Evolutionary conservation across 1,140 invertebrate genomes (phyloP), one percentile per base, ranked within the genome.

Genomic region (Drosophila oshimai): DNA sequence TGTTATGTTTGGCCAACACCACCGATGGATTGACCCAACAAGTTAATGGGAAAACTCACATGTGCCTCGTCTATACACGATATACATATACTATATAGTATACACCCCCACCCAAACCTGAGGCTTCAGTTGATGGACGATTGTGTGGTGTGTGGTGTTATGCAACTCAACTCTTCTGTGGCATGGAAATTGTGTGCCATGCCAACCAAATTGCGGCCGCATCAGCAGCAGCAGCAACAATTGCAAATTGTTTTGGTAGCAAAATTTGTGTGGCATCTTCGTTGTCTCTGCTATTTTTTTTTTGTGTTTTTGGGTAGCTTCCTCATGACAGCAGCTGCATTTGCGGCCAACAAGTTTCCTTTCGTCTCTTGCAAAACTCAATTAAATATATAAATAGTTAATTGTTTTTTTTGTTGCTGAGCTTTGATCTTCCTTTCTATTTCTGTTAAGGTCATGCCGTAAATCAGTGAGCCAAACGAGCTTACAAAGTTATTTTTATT

Each of bases 241-340:
- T 84, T 67, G 81, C 80, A 84, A 79, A 84, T 84, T 84, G 79
- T 86, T 61, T 80, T 69, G 67, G 55, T 79, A 83, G 55, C 77
- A 83, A 72, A 79, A 20, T 73, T 67, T 72, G 65, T 72, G 51
- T 75, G 37, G 75, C 47, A 47, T 51, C 41, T 39, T 65, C 54
- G 18, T 51, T 31, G 44, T 26, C 58, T 51, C 29, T 31, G 17
- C 12, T 6, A 31, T 44, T 13, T 46, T 31, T 15, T 34, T 18
- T 9, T 6, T 17, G 20, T 53, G 31, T 47, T 18, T 42, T 51
- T 20, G 24, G 15, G 9, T 31, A 24, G 61, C 61, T 62, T 49
- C 62, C 62, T 49, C 42, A 22, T 41, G 60, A 26, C 28, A 12
- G 28, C 42, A 49, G 42, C 61, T 36, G 61, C 42, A 55, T 39